Conservation (phyloP, 2,888 invertebrate species). For the Tenthredo scrophulariae region DNA sequence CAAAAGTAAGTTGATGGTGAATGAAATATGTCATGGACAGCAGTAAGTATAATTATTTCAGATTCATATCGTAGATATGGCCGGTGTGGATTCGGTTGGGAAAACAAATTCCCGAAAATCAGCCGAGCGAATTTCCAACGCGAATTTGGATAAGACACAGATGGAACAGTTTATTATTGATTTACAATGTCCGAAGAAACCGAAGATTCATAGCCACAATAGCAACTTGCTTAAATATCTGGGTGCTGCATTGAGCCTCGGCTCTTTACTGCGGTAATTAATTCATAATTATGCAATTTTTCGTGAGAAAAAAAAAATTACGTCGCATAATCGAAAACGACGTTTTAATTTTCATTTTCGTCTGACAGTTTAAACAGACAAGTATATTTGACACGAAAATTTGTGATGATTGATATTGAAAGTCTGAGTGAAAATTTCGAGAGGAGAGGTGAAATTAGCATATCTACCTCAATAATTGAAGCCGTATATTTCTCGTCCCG, state of each 20-base stretch:
- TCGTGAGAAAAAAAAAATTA: neutral
- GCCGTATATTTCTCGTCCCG: neutral
- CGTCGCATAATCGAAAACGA: neutral
- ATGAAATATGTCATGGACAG: conserved; percentile 19
- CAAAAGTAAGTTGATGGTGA: conserved; percentile 66
- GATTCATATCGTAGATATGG: conserved; percentile 78
- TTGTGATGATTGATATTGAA: conserved; percentile 16
- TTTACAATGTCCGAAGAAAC: conserved; percentile 61
- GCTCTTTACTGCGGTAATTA: conserved; percentile 74
- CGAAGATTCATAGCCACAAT: conserved; percentile 67
- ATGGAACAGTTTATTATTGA: conserved; percentile 75
- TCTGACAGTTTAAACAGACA: neutral
- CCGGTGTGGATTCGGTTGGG: conserved; percentile 75
- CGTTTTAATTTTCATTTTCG: neutral
- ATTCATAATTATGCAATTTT: neutral
- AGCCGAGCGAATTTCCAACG: conserved; percentile 72
- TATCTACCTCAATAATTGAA: neutral
- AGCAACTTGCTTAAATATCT: conserved; percentile 76
- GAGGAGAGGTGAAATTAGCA: neutral
- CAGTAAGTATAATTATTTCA: conserved; percentile 59
- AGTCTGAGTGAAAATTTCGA: conserved; percentile 32
- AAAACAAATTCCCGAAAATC: conserved; percentile 71
- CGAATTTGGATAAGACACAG: conserved; percentile 76
- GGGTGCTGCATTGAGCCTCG: conserved; percentile 70
- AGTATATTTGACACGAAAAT: neutral